phyloP scores from a whole-genome alignment of 2,888 invertebrate genomes.

The Ecdyonurus torrentis region DNA sequence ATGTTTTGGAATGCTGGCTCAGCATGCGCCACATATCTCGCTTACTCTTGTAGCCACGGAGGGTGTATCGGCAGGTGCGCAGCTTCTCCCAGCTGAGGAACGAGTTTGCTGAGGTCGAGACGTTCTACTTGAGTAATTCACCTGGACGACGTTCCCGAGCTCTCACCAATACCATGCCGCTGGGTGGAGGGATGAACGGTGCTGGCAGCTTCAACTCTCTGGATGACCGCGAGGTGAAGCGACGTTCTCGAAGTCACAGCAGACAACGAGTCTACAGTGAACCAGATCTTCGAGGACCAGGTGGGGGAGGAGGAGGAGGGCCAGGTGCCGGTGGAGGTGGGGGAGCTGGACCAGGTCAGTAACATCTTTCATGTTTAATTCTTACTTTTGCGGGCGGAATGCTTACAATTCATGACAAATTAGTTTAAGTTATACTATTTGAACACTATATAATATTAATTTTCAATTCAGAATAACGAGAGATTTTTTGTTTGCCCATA shows the following conservation, averaged over 20 bases:
- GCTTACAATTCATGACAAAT: too few relatives aligned
- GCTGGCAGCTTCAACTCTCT: constrained; percentile 1
- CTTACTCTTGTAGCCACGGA: not conserved
- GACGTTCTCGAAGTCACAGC: constrained; percentile 62
- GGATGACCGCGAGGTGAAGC: constrained; percentile 23
- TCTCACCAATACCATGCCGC: constrained; percentile 32
- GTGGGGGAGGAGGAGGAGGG: not conserved
- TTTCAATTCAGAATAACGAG: too few relatives aligned
- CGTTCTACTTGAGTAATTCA: constrained; percentile 63
- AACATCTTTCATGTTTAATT: too few relatives aligned
- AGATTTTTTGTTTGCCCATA: too few relatives aligned
- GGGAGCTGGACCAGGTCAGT: not conserved
- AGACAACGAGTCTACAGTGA: constrained; percentile 52
- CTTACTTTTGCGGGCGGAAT: not conserved
- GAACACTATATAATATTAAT: too few relatives aligned
- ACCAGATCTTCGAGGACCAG: not conserved
- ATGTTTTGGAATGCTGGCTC: not conserved
- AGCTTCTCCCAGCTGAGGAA: constrained; percentile 88
- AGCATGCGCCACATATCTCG: not conserved
- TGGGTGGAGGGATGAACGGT: constrained; percentile 8
- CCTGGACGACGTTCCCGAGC: constrained; percentile 49
- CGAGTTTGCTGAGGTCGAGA: constrained; percentile 81
- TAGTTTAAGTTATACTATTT: too few relatives aligned
- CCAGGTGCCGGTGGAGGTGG: not conserved
- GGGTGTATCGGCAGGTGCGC: constrained; percentile 42